Base-by-base conservation (phyloP, 2,888 invertebrate genomes). In the Cerastis rubricosa region DNA sequence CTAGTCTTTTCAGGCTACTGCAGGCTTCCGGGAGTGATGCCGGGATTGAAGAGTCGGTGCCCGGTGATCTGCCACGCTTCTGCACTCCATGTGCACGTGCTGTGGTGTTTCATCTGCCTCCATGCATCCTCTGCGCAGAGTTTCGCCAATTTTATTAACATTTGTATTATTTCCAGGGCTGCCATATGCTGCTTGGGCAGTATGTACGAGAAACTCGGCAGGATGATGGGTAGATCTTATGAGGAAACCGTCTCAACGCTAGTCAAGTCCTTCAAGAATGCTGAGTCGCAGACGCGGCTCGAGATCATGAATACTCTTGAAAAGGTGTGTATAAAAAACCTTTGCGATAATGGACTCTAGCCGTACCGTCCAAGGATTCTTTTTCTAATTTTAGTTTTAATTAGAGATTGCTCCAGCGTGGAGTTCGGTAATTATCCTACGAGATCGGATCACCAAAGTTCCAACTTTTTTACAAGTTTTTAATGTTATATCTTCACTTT, bases 141-240 rank as follows among this genome's bases (percentile, higher is more conserved):
- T 35, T 35, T 35, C 35, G 35, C 35, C 35, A 2, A 35, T 3
- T 35, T 35, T 22, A 51, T 14, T 47, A 47, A 11, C 7, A 35
- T 43, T 19, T 25, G 6, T 75, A 80, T 76, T 87, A 94, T 96
- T 74, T 75, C 45, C 94, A 99, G 99, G 88, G 99, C 99, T 90
- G 99, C 99, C 25, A 98, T 99, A 90, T 98, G 99, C 88, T 99
- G 99, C 90, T 97, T 99, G 77, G 99, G 99, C 54, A 98, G 98
- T 83, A 99, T 99, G 99, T 99, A 99, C 95, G 99, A 99, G 94
- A 99, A 99, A 94, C 97, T 99, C 35, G 99, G 99, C 1, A 97
- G 99, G 84, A 99, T 99, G 99, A 99, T 99, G 98, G 99, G 99
- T 0, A 97, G 99, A 83, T 99, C 99, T 0, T 99, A 99, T 92